phyloP scores from a whole-genome alignment of 1,140 invertebrate species.

The Megathymus violae region DNA sequence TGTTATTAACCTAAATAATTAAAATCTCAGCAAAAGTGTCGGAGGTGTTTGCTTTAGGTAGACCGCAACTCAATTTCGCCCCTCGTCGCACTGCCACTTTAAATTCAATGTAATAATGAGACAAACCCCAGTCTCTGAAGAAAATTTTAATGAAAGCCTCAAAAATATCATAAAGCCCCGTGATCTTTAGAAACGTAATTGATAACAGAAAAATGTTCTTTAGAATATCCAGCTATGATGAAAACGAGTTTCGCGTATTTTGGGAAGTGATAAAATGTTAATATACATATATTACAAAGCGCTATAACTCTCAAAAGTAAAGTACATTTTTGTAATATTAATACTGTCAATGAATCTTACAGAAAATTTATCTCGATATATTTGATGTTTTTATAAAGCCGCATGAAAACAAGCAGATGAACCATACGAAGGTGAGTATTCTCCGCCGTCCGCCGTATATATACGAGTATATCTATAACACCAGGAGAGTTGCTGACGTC shows the following conservation, averaged over 20 bases:
- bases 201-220: constrained; percentile 40
- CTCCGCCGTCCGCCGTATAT: too few species aligned
- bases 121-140: constrained; percentile 63
- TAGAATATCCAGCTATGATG: constrained; percentile 8
- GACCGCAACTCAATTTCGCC: constrained; percentile 55
- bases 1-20: constrained; percentile 45
- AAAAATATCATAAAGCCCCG: constrained; percentile 65
- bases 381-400: too few species aligned
- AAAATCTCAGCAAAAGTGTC: constrained; percentile 41
- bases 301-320: constrained; percentile 7
- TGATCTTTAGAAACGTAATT: constrained; percentile 72
- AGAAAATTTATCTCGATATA: not conserved
- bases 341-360: constrained; percentile 2
- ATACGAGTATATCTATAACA: too few species aligned
- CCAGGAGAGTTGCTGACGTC: too few species aligned
- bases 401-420: too few species aligned
- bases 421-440: too few species aligned
- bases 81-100: constrained; percentile 56
- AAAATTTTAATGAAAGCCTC: constrained; percentile 72
- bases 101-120: constrained; percentile 74
- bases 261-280: not conserved
- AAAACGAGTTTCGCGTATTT: constrained; percentile 11
- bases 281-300: constrained; percentile 6
- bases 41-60: constrained; percentile 51
- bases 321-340: constrained; percentile 11